These are phyloP conservation scores for Phaetusa simplex DNA, from an alignment of 2,113 vertebrate genomes.

Conservation along the genomic window DNA sequence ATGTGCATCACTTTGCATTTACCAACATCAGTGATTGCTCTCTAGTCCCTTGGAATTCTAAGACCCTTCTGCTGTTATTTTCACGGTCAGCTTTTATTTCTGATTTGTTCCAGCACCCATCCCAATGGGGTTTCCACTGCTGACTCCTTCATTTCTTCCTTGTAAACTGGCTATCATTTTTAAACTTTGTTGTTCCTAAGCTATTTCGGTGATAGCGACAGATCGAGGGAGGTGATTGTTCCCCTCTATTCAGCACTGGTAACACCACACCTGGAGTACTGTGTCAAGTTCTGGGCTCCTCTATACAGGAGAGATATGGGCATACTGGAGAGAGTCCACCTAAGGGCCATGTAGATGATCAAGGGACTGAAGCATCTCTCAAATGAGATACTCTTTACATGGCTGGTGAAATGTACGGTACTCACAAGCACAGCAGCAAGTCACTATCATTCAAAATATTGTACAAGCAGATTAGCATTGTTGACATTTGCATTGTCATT, in stretches of 20 bases:
- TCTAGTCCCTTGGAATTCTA: background rate
- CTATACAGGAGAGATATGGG: background rate
- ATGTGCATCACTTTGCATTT: background rate
- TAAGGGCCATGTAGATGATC: background rate
- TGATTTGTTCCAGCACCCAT: background rate
- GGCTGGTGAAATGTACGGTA: background rate
- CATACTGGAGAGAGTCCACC: background rate
- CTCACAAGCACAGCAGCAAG: background rate
- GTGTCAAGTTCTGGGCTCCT: background rate
- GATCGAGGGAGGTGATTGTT: background rate
- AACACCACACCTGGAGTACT: background rate
- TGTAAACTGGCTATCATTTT: background rate
- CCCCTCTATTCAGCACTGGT: background rate
- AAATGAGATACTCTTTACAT: background rate
- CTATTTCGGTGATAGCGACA: background rate
- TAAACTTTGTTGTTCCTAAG: background rate
- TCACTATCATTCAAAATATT: background rate
- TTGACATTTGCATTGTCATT: background rate
- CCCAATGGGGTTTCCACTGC: accelerated
- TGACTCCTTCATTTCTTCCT: background rate
- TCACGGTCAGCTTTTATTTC: background rate
- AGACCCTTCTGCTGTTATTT: background rate
- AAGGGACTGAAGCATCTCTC: background rate
- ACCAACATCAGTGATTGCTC: background rate
- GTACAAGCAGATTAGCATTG: background rate